These are phyloP conservation scores for Glareola pratincola DNA, from an alignment of 2,113 vertebrate species.

Conservation along the genomic window DNA sequence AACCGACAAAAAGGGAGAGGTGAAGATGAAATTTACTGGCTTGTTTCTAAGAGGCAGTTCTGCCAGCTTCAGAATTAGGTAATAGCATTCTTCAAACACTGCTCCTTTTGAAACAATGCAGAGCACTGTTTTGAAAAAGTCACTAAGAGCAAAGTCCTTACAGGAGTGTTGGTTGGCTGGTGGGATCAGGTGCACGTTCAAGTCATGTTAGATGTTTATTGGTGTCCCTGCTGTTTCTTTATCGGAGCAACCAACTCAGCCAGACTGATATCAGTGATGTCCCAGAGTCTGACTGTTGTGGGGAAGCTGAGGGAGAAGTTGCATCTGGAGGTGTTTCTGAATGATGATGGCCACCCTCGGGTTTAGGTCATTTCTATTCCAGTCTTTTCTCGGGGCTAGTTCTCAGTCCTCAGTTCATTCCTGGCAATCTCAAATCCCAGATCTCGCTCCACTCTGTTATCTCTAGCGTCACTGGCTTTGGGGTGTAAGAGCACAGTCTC, in stretches of 20 bases:
- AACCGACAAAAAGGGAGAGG: background rate
- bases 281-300: background rate
- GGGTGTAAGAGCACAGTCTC: background rate
- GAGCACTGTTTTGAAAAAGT: background rate
- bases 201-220: background rate
- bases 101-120: background rate
- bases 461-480: background rate
- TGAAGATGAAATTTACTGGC: background rate
- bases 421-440: background rate
- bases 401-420: background rate
- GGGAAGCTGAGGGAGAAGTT: background rate
- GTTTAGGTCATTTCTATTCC: background rate
- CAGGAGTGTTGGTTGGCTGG: background rate
- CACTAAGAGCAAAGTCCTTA: background rate
- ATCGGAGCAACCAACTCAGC: background rate
- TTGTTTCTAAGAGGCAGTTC: background rate
- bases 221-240: background rate
- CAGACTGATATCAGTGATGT: background rate
- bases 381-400: background rate
- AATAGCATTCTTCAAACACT: background rate
- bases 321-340: background rate
- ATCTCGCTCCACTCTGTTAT: background rate
- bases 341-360: background rate
- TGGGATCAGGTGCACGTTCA: background rate
- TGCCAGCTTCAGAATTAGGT: background rate